Percentiles rank a stretch among this genome's conserved stretches.
Conservation (phyloP, 1,140 invertebrate species). For the Lordiphosa clarofinis region DNA sequence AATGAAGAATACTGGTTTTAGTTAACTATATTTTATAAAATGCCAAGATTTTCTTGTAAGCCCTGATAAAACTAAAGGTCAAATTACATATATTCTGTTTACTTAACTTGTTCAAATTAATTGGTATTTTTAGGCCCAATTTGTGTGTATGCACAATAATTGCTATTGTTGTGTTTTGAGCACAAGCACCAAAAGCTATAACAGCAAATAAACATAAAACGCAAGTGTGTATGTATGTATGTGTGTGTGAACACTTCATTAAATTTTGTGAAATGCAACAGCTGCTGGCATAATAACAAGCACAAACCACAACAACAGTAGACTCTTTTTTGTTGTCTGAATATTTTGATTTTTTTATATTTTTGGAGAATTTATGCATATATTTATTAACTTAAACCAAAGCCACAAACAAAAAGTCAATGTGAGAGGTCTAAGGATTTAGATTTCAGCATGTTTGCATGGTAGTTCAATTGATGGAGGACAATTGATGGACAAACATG, state of each 20-base stretch:
- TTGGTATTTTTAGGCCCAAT: slow-evolving; percentile 2
- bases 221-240: slow-evolving; percentile 13
- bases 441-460: slow-evolving; percentile 40
- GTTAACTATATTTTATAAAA: no score
- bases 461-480: slow-evolving; percentile 29
- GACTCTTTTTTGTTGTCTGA: slow-evolving; percentile 32
- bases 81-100: slow-evolving; percentile 7
- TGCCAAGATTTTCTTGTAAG: no score
- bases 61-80: no score
- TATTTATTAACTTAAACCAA: slow-evolving; percentile 40
- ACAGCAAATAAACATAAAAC: slow-evolving; percentile 38
- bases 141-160: not conserved
- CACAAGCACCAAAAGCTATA: slow-evolving; percentile 1
- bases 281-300: slow-evolving; percentile 54
- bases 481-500: slow-evolving; percentile 56
- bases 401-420: slow-evolving; percentile 11
- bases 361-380: slow-evolving; percentile 19
- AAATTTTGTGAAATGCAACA: slow-evolving; percentile 62
- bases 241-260: slow-evolving; percentile 31
- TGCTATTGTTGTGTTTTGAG: not conserved
- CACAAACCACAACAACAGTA: slow-evolving; percentile 33
- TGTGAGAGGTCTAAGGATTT: slow-evolving; percentile 19
- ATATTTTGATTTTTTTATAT: slow-evolving; percentile 30
- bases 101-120: slow-evolving; percentile 5
- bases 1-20: no score